These are phyloP conservation scores for Gallinago undulata DNA, from an alignment of 2,113 vertebrate genomes.

Conservation along the genomic window DNA sequence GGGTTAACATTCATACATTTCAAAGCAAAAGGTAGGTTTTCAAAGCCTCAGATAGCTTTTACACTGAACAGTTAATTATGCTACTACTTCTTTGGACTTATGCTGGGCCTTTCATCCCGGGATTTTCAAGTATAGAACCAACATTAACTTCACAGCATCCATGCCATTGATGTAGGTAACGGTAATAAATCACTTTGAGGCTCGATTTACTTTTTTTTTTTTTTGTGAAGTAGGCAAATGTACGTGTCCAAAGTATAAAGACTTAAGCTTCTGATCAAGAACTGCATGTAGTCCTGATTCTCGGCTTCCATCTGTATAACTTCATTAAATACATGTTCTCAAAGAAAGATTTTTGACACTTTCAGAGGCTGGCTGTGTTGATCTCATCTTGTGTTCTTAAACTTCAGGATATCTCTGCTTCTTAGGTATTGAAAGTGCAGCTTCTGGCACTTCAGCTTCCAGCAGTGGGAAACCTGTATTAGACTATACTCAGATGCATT, in stretches of 20 bases:
- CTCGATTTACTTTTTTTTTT: neutral
- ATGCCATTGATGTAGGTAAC: conserved; percentile 12
- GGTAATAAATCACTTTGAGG: conserved; percentile 20
- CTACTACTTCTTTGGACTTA: neutral
- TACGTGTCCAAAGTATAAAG: neutral
- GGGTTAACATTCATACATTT: neutral
- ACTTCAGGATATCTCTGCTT: neutral
- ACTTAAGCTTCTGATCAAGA: neutral
- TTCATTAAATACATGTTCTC: neutral
- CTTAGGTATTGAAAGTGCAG: neutral
- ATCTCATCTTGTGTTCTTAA: neutral
- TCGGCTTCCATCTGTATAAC: neutral
- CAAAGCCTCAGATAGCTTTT: conserved; percentile 27
- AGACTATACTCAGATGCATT: neutral
- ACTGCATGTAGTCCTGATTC: neutral
- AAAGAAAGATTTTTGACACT: neutral
- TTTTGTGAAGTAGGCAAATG: neutral
- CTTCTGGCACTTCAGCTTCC: neutral
- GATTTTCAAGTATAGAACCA: neutral
- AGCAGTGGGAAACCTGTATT: neutral
- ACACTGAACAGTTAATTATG: neutral
- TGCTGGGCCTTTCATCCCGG: neutral
- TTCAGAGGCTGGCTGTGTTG: neutral
- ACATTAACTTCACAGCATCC: neutral
- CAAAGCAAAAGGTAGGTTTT: conserved; percentile 18